These are phyloP conservation scores for Lampris incognitus DNA, from an alignment of 2,113 vertebrate species.

Conservation along the genomic window DNA sequence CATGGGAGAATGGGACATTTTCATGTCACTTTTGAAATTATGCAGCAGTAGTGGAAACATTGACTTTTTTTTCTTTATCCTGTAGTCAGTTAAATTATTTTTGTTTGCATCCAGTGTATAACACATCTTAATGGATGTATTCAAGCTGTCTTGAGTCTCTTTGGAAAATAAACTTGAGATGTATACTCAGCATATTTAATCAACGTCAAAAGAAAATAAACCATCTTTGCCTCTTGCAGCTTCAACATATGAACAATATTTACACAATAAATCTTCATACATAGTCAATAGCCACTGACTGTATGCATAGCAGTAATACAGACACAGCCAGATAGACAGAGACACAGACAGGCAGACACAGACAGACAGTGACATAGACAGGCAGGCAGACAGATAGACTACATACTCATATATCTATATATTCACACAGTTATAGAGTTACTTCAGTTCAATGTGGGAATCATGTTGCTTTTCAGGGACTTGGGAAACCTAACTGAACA, in stretches of 20 bases:
- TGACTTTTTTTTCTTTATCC: conserved; percentile 37
- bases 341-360: too few species aligned
- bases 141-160: conserved; percentile 59
- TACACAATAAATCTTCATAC: background rate
- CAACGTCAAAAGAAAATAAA: conserved; percentile 65
- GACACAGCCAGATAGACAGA: background rate
- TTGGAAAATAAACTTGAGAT: conserved; percentile 65
- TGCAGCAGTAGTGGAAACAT: conserved; percentile 60
- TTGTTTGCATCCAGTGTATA: conserved; percentile 59
- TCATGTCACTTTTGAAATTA: conserved; percentile 65
- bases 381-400: too few species aligned
- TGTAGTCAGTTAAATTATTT: conserved; percentile 71
- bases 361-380: too few species aligned
- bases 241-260: conserved; percentile 45
- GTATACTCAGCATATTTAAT: conserved; percentile 54
- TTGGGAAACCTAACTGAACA: too few species aligned
- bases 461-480: too few species aligned
- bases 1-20: conserved; percentile 53
- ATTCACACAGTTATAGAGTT: background rate
- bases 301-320: background rate
- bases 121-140: conserved; percentile 59
- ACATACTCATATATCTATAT: too few species aligned
- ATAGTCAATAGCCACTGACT: conserved; percentile 9
- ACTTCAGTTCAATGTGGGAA: background rate
- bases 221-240: conserved; percentile 18